A percentile compares a stretch with the other conserved stretches of the same genome.
Evolutionary conservation across 2,797 vertebrate species (phyloP).

Genomic region (Ceyx erithaca): DNA sequence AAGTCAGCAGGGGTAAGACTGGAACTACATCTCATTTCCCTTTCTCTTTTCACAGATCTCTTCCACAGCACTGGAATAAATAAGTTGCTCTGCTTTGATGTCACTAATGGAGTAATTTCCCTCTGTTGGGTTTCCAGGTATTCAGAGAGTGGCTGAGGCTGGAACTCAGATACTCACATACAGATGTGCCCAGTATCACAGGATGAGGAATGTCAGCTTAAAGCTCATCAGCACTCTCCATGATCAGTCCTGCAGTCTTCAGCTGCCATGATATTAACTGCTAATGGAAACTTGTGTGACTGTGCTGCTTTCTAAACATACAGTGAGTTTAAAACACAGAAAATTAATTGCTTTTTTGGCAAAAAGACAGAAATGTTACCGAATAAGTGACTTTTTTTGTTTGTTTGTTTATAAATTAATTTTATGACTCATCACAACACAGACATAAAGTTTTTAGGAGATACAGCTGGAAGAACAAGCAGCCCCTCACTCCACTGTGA

Average conservation of each 20-base stretch:
- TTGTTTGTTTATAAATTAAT: background rate
- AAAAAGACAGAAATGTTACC: background rate
- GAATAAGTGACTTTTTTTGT: too few species aligned
- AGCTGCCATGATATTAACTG: background rate
- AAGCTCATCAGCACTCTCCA: background rate
- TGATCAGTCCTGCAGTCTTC: background rate
- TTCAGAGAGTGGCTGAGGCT: background rate
- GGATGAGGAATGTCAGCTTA: background rate
- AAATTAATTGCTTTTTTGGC: background rate
- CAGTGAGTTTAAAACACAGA: background rate
- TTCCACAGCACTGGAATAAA: background rate
- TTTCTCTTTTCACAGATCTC: background rate
- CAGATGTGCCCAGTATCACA: background rate
- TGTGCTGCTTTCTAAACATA: background rate
- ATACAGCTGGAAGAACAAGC: background rate
- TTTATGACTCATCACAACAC: background rate
- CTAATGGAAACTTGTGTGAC: background rate
- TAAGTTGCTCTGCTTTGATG: background rate
- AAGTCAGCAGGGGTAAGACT: background rate
- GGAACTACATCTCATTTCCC: background rate
- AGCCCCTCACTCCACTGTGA: background rate
- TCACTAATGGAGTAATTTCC: background rate
- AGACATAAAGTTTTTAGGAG: background rate
- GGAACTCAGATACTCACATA: background rate
- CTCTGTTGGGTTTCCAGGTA: background rate